Evolutionary conservation across 2,797 vertebrate species (phyloP).

Genomic region (Margarornis squamiger): DNA sequence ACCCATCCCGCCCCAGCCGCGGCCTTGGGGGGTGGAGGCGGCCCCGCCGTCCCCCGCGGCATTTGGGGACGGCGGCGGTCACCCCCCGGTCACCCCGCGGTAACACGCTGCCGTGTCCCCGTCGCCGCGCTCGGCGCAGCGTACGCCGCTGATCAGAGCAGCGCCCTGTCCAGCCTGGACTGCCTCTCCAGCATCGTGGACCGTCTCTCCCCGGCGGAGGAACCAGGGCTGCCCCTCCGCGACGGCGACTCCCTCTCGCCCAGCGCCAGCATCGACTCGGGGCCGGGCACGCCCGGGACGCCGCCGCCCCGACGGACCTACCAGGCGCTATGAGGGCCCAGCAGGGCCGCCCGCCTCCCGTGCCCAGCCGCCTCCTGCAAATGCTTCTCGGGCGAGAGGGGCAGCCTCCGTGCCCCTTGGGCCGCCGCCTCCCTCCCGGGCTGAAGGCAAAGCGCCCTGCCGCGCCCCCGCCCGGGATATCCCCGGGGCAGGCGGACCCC

Average conservation of each 20-base stretch:
- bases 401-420: neutral
- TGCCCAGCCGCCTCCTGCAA: neutral
- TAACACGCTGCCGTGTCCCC: neutral
- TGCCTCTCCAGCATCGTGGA: conserved; percentile 98
- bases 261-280: conserved; percentile 82
- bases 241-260: conserved; percentile 79
- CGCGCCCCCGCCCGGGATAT: too few relatives aligned
- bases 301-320: conserved; percentile 86
- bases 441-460: neutral
- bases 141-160: conserved; percentile 72
- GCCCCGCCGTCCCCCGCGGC: neutral
- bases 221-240: conserved; percentile 72
- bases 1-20: neutral
- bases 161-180: conserved; percentile 89
- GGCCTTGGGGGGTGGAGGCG: neutral
- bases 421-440: neutral
- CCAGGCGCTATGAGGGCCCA: conserved; percentile 87
- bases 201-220: conserved; percentile 84
- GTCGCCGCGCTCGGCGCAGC: conserved; percentile 66
- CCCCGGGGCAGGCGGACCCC: neutral
- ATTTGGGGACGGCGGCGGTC: neutral
- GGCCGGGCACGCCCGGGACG: conserved; percentile 84
- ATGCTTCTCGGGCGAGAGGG: neutral
- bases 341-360: neutral
- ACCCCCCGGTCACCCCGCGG: too few relatives aligned